Conservation (phyloP, 2,113 vertebrate species). For the Carassius carassius region DNA sequence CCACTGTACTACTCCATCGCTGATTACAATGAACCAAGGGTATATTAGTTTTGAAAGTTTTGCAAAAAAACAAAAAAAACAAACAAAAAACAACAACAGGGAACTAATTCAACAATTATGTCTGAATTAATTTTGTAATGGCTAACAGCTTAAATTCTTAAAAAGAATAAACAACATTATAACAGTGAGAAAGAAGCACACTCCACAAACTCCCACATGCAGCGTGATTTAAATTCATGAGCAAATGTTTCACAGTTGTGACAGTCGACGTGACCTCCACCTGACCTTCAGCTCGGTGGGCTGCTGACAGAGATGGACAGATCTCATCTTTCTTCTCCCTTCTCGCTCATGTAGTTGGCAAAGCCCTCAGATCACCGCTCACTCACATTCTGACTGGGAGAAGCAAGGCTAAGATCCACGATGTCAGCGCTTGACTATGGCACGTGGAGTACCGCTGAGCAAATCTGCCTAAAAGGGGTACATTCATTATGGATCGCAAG, state of each 20-base stretch:
- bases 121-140: not conserved
- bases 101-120: not conserved
- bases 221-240: not conserved
- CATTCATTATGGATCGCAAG: slow-evolving; percentile 1
- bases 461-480: slow-evolving; percentile 37
- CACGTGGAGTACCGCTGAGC: not conserved
- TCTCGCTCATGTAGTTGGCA: slow-evolving; percentile 20
- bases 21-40: not conserved
- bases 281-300: slow-evolving; percentile 42
- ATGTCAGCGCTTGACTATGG: slow-evolving; percentile 23
- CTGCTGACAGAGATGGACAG: slow-evolving; percentile 27
- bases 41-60: not conserved
- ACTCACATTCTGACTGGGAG: slow-evolving; percentile 20
- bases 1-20: not conserved
- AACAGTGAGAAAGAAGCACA: not conserved
- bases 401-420: slow-evolving; percentile 19
- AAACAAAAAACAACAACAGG: too few species aligned
- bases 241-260: slow-evolving; percentile 17
- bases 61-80: not conserved
- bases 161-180: not conserved
- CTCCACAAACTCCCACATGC: slow-evolving; percentile 22
- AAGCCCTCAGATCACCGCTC: not conserved
- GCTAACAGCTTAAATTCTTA: not conserved
- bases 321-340: slow-evolving; percentile 23
- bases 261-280: slow-evolving; percentile 29